phyloP scores from a whole-genome alignment of 2,797 vertebrate genomes.

The Microchirus variegatus region DNA sequence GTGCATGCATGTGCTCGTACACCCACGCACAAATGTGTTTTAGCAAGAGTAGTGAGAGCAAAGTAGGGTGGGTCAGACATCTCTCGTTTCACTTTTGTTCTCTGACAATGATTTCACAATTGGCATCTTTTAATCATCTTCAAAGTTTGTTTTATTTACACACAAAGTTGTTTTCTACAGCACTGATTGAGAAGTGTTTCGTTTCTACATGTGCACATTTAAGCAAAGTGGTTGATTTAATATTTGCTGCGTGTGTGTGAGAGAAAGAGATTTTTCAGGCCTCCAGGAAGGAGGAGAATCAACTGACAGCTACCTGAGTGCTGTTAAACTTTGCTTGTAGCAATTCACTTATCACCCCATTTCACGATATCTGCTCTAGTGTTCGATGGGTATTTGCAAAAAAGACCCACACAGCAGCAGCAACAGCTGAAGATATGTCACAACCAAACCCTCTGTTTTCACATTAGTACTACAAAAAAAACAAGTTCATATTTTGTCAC shows the following conservation, averaged over 20 bases:
- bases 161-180: constrained; percentile 24
- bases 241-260: constrained; percentile 15
- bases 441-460: neutral
- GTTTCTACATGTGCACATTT: too few relatives aligned
- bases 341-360: constrained; percentile 36
- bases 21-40: constrained; percentile 27
- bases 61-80: constrained; percentile 8
- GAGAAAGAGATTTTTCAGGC: constrained; percentile 68
- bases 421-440: constrained; percentile 17
- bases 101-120: constrained; percentile 2
- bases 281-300: constrained; percentile 39
- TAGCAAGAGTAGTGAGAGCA: constrained; percentile 12
- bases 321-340: constrained; percentile 18
- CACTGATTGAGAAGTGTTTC: neutral
- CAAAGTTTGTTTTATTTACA: too few relatives aligned
- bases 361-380: constrained; percentile 39
- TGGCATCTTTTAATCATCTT: too few relatives aligned
- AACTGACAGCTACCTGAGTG: constrained; percentile 42
- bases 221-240: too few relatives aligned
- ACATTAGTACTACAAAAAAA: neutral
- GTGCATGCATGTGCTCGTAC: constrained; percentile 6
- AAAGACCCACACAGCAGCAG: constrained; percentile 22
- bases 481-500: constrained; percentile 7
- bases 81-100: constrained; percentile 30
- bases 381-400: constrained; percentile 14